Percentiles rank a stretch among this genome's conserved stretches.
Conservation (phyloP, 2,113 vertebrate genomes). For the Pygoscelis antarcticus region DNA sequence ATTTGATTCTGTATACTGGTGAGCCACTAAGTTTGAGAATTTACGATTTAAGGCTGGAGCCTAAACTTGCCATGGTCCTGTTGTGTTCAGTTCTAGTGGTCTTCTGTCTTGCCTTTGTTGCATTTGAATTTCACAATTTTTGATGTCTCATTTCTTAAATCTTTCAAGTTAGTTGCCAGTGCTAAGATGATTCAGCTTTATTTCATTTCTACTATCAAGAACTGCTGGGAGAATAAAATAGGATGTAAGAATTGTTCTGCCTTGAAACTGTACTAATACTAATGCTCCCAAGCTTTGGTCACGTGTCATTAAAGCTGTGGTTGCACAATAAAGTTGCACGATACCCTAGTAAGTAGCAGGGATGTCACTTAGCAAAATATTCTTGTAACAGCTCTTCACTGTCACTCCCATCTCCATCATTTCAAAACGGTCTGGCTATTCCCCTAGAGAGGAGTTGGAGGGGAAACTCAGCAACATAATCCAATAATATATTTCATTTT, state of each 20-base stretch:
- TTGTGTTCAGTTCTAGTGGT: not conserved
- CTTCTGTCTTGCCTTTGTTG: not conserved
- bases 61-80: not conserved
- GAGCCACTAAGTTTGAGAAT: not conserved
- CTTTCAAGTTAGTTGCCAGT: not conserved
- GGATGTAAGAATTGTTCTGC: not conserved
- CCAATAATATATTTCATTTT: not conserved
- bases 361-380: not conserved
- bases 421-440: not conserved
- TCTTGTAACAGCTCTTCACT: not conserved
- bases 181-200: not conserved
- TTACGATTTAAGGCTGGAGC: not conserved
- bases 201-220: not conserved
- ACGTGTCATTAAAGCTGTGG: not conserved
- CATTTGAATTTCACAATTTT: not conserved
- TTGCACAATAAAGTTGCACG: not conserved
- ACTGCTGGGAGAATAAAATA: not conserved
- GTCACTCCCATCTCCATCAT: not conserved
- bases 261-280: not conserved
- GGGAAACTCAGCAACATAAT: not conserved
- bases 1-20: not conserved
- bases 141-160: not conserved
- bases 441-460: not conserved
- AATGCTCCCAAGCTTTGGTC: not conserved
- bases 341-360: not conserved